Base-by-base conservation (phyloP, 1,140 invertebrate species). In the Atta colombica region DNA sequence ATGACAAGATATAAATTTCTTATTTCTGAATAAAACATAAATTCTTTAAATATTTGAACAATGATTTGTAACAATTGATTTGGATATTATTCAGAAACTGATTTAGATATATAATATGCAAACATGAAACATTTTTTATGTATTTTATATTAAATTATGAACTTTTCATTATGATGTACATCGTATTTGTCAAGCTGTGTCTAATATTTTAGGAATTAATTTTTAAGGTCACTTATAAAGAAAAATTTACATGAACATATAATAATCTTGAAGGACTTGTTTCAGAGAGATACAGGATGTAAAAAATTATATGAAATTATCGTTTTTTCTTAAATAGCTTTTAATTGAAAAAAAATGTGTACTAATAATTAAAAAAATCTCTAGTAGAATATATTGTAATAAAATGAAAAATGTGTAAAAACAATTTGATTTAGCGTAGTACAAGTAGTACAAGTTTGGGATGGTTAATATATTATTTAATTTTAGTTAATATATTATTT, bases 51-150 rank as follows among this genome's bases (percentile, higher is more conserved):
- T 25, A 72, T 72, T 72, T 66, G 12, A 35, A 35, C 12, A 71
- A 16, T 71, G 4, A 55, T 72, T 55, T 12, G 16, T 18, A n/a
- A 53, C 16, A 51, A 72, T 72, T 72, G 7, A 72, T 55, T 72
- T 71, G 2, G 8, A 53, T 68, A 45, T 69, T 69, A 51, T 28
- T 28, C 2, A 69, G 2, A 51, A 25, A 45, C 31, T 3, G 18
- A 53, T 72, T 51, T 28, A 71, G 6, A 68, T 68, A 39, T 45
- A 45, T 7, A 49, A 6, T 51, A 1, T 71, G 21, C 3, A 71
- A 51, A 25, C 51, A 49, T 49, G 16, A 45, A 25, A 69, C 0
- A 49, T 71, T 71, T 71, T 49, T 53, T 0, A 10, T 25, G 51
- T 51, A 1, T 28, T 51, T 69, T 71, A 51, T 51, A 51, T 0